Percentiles rank a stretch among this genome's conserved stretches.
Conservation (phyloP, 2,113 vertebrate species). For the Pelodiscus sinensis region DNA sequence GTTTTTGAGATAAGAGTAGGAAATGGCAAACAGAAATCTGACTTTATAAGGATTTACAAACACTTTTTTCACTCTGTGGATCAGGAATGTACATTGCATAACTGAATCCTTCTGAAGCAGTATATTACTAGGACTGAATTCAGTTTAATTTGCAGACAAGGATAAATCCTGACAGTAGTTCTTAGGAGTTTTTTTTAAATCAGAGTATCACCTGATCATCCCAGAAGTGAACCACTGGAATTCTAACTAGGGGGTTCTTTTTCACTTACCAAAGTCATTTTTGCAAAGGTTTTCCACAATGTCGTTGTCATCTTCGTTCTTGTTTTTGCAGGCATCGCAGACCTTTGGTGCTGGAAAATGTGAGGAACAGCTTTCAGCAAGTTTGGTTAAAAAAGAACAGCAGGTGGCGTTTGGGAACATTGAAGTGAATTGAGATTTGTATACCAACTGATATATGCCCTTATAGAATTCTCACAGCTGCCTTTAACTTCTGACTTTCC, state of each 20-base stretch:
- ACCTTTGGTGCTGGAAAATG: constrained; percentile 89
- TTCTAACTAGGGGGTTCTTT: not conserved
- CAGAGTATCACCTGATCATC: not conserved
- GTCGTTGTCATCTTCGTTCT: constrained; percentile 94
- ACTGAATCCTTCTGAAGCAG: fast-evolving
- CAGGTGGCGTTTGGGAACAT: constrained; percentile 69
- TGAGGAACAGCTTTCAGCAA: constrained; percentile 47
- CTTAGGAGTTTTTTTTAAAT: too few relatives aligned
- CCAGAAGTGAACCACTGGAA: not conserved
- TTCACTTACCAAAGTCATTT: constrained; percentile 96
- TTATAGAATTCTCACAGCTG: not conserved
- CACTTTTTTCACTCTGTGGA: not conserved
- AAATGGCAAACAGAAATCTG: not conserved
- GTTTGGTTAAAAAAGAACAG: constrained; percentile 59
- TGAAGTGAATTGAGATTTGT: not conserved
- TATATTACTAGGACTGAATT: fast-evolving
- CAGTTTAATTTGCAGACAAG: not conserved
- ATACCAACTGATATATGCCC: not conserved
- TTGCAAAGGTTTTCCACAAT: constrained; percentile 97
- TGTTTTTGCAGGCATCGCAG: constrained; percentile 95
- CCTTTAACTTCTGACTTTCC: not conserved
- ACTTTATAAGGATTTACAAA: not conserved
- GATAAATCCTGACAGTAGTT: constrained; percentile 20
- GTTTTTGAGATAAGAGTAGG: not conserved
- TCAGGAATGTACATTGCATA: not conserved